These are phyloP conservation scores for Meganola albula DNA, from an alignment of 2,888 invertebrate genomes.

Conservation along the genomic window DNA sequence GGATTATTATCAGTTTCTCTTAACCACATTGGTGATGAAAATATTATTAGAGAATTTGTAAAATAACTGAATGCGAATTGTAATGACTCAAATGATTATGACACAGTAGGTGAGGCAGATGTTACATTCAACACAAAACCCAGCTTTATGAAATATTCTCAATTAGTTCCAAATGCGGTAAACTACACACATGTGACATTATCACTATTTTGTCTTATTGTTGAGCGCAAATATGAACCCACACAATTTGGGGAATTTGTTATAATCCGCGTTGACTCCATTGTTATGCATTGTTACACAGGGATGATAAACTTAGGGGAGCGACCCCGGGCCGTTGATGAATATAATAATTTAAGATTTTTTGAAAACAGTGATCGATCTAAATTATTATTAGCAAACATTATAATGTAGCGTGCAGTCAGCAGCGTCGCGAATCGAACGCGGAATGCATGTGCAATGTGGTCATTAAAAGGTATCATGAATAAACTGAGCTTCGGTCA, in stretches of 20 bases:
- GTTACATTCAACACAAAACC: constrained; percentile 60
- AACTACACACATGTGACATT: constrained; percentile 72
- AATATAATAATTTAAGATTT: constrained; percentile 51
- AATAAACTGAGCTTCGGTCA: constrained; percentile 54
- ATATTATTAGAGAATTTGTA: constrained; percentile 1
- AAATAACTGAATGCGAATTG: constrained; percentile 5
- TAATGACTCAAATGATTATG: too few species aligned
- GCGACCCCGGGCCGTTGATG: constrained; percentile 35
- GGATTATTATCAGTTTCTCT: constrained; percentile 10
- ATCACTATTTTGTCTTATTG: constrained; percentile 74
- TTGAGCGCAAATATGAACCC: constrained; percentile 70
- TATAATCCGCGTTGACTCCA: constrained; percentile 67
- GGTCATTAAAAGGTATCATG: constrained; percentile 52
- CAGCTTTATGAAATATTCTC: constrained; percentile 64
- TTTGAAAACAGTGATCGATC: constrained; percentile 43
- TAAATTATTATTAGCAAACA: constrained; percentile 39
- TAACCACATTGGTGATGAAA: constrained; percentile 4
- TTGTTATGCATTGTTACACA: constrained; percentile 62
- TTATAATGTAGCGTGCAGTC: constrained; percentile 21
- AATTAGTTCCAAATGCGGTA: constrained; percentile 75
- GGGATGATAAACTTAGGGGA: constrained; percentile 51
- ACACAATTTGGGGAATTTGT: constrained; percentile 74
- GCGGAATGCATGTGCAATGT: constrained; percentile 33
- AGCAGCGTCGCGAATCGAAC: constrained; percentile 21
- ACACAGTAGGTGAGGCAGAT: constrained; percentile 51